A percentile compares a stretch with the other conserved stretches of the same genome.
phyloP scores from a whole-genome alignment of 1,140 invertebrate genomes.

The Carposina sasakii region DNA sequence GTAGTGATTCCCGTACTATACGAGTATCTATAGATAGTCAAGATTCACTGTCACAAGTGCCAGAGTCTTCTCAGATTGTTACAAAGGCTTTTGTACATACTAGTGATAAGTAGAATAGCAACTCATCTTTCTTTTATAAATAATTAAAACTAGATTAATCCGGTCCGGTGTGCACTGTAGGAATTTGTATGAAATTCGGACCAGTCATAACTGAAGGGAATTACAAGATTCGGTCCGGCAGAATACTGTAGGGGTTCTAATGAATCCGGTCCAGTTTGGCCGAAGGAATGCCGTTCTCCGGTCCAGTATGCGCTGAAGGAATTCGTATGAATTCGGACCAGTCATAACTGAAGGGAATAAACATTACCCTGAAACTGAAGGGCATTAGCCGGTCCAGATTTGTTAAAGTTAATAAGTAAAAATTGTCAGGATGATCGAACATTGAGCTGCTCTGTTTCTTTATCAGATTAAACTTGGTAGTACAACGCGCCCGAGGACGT shows the following conservation, averaged over 20 bases:
- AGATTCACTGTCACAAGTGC: neutral
- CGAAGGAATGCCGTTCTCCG: too few species aligned
- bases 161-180: too few species aligned
- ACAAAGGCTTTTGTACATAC: constrained; percentile 1
- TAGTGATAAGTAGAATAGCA: neutral
- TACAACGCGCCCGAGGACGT: constrained; percentile 7
- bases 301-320: too few species aligned
- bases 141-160: too few species aligned
- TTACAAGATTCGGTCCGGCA: too few species aligned
- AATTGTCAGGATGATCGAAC: constrained; percentile 5
- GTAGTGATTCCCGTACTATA: neutral
- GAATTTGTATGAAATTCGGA: too few species aligned
- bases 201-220: too few species aligned
- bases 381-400: neutral
- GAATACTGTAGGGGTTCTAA: constrained; percentile 1
- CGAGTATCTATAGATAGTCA: neutral
- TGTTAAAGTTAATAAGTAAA: neutral
- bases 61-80: neutral
- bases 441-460: neutral
- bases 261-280: neutral
- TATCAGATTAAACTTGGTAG: neutral
- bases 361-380: too few species aligned
- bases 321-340: too few species aligned
- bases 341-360: too few species aligned
- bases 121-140: too few species aligned